A percentile compares a stretch with the other conserved stretches of the same genome.
Evolutionary conservation across 2,888 invertebrate species (phyloP).

Genomic region (Drosophila kambysellisi): DNA sequence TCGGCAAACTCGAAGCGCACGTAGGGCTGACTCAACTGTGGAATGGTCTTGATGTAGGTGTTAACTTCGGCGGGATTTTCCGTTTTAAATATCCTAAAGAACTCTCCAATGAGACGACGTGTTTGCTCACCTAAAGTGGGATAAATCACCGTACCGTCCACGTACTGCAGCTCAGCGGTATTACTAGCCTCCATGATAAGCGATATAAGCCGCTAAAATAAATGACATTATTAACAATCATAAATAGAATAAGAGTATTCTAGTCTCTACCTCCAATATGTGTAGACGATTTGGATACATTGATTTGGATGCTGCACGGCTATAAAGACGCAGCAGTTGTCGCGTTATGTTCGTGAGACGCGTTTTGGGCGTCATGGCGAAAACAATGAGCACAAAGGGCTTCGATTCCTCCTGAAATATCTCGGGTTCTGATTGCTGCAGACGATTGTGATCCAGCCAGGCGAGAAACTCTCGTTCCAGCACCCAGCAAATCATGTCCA

Average conservation of each 20-base stretch:
- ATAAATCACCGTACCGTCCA: slow-evolving; percentile 70
- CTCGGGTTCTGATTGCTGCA: slow-evolving; percentile 65
- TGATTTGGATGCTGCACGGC: slow-evolving; percentile 68
- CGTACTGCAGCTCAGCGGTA: slow-evolving; percentile 76
- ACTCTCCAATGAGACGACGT: slow-evolving; percentile 69
- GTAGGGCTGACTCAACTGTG: slow-evolving; percentile 74
- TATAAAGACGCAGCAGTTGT: slow-evolving; percentile 74
- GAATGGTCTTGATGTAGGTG: slow-evolving; percentile 74
- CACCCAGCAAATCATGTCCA: slow-evolving; percentile 86
- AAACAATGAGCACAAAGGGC: slow-evolving; percentile 77
- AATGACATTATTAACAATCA: not conserved
- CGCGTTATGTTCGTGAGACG: slow-evolving; percentile 72
- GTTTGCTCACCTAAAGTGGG: slow-evolving; percentile 77
- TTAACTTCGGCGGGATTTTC: slow-evolving; percentile 66
- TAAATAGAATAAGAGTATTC: not conserved
- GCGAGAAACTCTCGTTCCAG: slow-evolving; percentile 87
- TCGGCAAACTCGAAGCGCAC: slow-evolving; percentile 81
- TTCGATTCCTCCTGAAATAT: slow-evolving; percentile 72
- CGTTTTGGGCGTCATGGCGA: slow-evolving; percentile 68
- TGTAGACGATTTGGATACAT: slow-evolving; percentile 62
- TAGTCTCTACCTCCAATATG: slow-evolving; percentile 74
- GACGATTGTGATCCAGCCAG: slow-evolving; percentile 86
- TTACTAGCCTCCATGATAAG: slow-evolving; percentile 81
- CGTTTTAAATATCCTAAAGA: slow-evolving; percentile 78
- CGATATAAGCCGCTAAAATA: slow-evolving; percentile 77